Evolutionary conservation across 30 jellyfish, hydroid and myxozoan genomes (phyloP).

Genomic region (Catostylus mosaicus): DNA sequence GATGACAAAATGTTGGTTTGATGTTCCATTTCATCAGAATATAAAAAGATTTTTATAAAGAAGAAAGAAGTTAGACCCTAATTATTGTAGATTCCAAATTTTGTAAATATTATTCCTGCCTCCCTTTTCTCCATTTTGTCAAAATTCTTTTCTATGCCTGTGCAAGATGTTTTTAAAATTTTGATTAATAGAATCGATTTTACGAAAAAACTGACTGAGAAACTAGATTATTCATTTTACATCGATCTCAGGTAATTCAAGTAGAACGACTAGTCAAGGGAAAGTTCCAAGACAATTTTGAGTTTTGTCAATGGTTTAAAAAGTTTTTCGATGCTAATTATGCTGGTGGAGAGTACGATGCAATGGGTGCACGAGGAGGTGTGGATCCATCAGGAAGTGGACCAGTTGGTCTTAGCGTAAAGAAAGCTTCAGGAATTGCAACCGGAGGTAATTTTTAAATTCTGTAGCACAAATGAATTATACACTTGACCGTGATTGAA

Average conservation of each 20-base stretch:
- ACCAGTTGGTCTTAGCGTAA: conserved; percentile 36
- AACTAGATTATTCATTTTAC: neutral
- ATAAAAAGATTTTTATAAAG: no score
- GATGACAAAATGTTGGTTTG: no score
- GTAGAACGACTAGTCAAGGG: conserved; percentile 85
- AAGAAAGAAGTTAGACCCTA: no score
- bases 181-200: no score
- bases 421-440: conserved; percentile 52
- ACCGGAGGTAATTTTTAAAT: conserved; percentile 21
- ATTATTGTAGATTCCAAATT: no score
- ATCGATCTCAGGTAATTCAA: conserved; percentile 62
- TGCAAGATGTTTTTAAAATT: no score
- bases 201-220: neutral
- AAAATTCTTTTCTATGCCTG: no score
- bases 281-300: conserved; percentile 88
- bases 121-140: no score
- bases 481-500: no score
- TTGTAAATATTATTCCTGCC: no score
- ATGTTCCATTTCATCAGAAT: no score
- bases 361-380: conserved; percentile 77
- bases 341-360: conserved; percentile 91
- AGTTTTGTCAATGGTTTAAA: conserved; percentile 92
- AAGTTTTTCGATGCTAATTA: conserved; percentile 92
- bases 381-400: conserved; percentile 71
- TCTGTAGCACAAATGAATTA: neutral